phyloP scores from a whole-genome alignment of 2,113 vertebrate genomes.

The Lichenostomus cassidix region DNA sequence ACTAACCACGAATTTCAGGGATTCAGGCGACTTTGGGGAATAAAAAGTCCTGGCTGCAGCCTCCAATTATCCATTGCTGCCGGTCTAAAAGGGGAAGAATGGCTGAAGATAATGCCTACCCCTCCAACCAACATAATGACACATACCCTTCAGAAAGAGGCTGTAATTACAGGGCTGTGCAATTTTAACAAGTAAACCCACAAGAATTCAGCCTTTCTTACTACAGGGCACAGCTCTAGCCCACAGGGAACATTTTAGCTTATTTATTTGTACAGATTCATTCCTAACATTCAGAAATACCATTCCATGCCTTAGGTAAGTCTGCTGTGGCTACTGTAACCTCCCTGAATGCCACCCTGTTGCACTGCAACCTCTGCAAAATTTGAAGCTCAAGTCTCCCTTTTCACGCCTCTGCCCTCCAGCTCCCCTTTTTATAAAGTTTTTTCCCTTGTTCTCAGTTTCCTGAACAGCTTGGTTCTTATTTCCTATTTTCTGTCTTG shows the following conservation, averaged over 20 bases:
- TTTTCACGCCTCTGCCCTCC: neutral
- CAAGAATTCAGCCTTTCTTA: constrained; percentile 29
- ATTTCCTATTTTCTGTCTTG: constrained; percentile 24
- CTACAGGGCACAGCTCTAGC: constrained; percentile 5
- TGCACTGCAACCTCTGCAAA: neutral
- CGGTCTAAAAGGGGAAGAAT: constrained; percentile 49
- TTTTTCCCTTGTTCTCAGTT: neutral
- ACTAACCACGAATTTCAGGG: constrained; percentile 47
- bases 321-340: neutral
- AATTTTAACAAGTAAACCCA: constrained; percentile 54
- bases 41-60: constrained; percentile 36
- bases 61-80: constrained; percentile 48
- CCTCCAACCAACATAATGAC: constrained; percentile 11
- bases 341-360: neutral
- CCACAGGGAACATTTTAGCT: constrained; percentile 29
- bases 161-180: constrained; percentile 18
- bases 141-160: constrained; percentile 10
- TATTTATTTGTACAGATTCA: constrained; percentile 39
- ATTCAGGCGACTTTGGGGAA: constrained; percentile 31
- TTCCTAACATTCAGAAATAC: constrained; percentile 18
- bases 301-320: constrained; percentile 22
- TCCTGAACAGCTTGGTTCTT: constrained; percentile 25
- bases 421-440: neutral
- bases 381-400: neutral
- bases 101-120: constrained; percentile 23